A percentile compares a stretch with the other conserved stretches of the same genome.
phyloP scores from a whole-genome alignment of 2,113 vertebrate genomes.

The Sclerurus mexicanus region DNA sequence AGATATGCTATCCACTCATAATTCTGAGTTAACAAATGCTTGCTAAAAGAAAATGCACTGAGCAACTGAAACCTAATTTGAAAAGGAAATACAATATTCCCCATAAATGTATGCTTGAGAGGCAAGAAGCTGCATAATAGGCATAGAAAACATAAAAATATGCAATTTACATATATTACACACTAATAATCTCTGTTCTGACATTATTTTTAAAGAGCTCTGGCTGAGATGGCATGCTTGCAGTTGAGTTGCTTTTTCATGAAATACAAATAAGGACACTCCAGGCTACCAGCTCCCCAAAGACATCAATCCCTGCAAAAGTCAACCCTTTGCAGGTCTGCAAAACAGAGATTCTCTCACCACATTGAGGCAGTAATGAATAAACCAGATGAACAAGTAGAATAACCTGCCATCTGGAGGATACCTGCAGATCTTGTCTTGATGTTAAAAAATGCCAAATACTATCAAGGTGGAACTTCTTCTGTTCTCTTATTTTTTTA shows the following conservation, averaged over 20 bases:
- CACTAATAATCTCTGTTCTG: constrained; percentile 74
- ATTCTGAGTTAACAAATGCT: constrained; percentile 61
- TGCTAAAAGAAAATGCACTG: constrained; percentile 59
- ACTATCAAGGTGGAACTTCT: background rate
- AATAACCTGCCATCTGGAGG: constrained; percentile 22
- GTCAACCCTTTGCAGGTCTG: background rate
- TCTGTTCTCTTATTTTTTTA: background rate
- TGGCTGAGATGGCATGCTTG: constrained; percentile 19
- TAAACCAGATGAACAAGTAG: constrained; percentile 34
- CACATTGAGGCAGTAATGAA: background rate
- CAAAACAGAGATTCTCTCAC: background rate
- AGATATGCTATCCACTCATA: constrained; percentile 33
- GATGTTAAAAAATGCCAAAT: background rate
- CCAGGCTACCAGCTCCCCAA: background rate
- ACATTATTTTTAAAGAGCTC: constrained; percentile 60
- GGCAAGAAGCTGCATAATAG: constrained; percentile 62
- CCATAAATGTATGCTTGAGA: constrained; percentile 70
- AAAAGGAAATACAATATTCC: constrained; percentile 64
- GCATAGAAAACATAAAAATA: constrained; percentile 74
- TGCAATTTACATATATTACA: constrained; percentile 80
- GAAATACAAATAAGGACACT: constrained; percentile 32
- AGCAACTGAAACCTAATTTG: constrained; percentile 69
- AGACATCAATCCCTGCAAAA: constrained; percentile 3
- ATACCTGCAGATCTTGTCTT: constrained; percentile 36
- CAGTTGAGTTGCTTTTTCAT: constrained; percentile 36